These are phyloP conservation scores for Notothenia coriiceps DNA, from an alignment of 2,113 vertebrate genomes.

Conservation along the genomic window DNA sequence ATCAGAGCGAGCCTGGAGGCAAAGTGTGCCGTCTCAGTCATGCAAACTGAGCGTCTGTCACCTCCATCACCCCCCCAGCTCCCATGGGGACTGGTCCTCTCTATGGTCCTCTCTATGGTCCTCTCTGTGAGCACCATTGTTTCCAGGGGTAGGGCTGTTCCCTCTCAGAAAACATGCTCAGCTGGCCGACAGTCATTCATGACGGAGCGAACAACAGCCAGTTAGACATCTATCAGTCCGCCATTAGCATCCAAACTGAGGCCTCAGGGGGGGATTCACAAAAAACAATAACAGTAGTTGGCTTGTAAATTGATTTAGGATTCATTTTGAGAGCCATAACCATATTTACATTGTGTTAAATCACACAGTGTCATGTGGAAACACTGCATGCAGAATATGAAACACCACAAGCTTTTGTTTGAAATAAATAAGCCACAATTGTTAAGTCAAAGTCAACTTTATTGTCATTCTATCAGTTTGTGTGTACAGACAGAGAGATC, in stretches of 20 bases:
- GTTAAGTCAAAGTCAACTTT: too few relatives aligned
- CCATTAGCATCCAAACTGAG: neutral
- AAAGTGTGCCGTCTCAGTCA: constrained; percentile 27
- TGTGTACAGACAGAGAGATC: too few relatives aligned
- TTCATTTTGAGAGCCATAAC: neutral
- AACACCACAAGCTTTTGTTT: neutral
- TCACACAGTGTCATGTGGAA: neutral
- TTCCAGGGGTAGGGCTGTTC: constrained; percentile 23
- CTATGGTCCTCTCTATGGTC: constrained; percentile 8
- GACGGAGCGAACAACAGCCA: constrained; percentile 39
- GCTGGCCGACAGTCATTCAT: constrained; percentile 41
- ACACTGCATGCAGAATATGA: neutral
- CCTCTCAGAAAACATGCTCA: constrained; percentile 47
- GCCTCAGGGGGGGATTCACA: neutral
- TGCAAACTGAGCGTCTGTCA: neutral
- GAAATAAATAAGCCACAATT: neutral
- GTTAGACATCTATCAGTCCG: constrained; percentile 31
- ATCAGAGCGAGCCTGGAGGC: constrained; percentile 41
- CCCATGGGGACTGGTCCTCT: constrained; percentile 39
- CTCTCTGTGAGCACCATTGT: constrained; percentile 43
- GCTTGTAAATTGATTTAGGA: constrained; percentile 7
- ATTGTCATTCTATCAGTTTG: too few relatives aligned
- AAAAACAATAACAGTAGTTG: neutral
- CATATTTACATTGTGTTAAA: neutral
- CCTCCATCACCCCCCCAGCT: neutral